Evolutionary conservation across 2,888 invertebrate genomes (phyloP).

Genomic region (Abscondita cerata): DNA sequence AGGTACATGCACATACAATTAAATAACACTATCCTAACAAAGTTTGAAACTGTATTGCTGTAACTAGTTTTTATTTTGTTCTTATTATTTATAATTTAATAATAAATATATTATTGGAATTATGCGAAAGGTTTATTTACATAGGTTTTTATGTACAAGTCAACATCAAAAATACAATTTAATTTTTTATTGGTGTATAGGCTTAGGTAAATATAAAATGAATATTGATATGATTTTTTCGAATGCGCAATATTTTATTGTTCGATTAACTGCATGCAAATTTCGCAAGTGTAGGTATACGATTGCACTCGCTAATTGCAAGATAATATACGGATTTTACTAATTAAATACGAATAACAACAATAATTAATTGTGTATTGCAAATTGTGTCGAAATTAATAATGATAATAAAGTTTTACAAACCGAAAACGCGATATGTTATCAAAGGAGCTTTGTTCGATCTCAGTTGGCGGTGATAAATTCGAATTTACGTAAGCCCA

Average conservation of each 20-base stretch:
- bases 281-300: no score
- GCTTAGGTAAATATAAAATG: conserved; percentile 9
- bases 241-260: neutral
- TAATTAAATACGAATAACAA: no score
- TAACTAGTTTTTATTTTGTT: conserved; percentile 41
- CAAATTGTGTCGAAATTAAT: no score
- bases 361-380: no score
- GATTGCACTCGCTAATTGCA: no score
- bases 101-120: conserved; percentile 48
- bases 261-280: no score
- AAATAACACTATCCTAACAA: conserved; percentile 37
- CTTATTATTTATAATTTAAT: conserved; percentile 38
- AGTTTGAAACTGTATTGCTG: conserved; percentile 57
- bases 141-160: conserved; percentile 28
- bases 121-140: conserved; percentile 37
- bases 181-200: neutral
- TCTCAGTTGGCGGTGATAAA: no score
- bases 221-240: neutral
- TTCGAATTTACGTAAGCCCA: neutral
- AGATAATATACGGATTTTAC: no score
- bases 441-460: no score
- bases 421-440: no score
- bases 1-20: conserved; percentile 36
- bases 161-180: conserved; percentile 20
- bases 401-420: no score